Evolutionary conservation across 2,113 vertebrate species (phyloP).

Genomic region (Notechis scutatus): DNA sequence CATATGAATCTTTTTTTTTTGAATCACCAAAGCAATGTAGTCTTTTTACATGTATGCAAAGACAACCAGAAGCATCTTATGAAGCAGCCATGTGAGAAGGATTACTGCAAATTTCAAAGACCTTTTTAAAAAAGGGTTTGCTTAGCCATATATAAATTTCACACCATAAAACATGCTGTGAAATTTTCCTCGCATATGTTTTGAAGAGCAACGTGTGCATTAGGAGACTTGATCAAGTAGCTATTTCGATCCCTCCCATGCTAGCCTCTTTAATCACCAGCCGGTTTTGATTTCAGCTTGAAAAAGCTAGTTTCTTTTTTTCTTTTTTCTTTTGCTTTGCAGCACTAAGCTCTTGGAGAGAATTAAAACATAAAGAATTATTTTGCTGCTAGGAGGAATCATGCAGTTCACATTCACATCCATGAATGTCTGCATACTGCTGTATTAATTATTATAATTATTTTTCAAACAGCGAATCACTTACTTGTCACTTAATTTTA

Average conservation of each 20-base stretch:
- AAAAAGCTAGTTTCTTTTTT: background rate
- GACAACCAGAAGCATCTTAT: background rate
- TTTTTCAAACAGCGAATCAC: background rate
- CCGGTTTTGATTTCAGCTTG: background rate
- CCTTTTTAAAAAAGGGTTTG: background rate
- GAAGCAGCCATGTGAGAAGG: background rate
- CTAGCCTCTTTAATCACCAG: background rate
- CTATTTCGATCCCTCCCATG: background rate
- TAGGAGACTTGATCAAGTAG: background rate
- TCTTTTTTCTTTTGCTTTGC: background rate
- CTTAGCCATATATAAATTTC: background rate
- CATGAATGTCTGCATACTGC: background rate
- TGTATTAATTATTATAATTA: background rate
- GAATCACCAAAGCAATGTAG: background rate
- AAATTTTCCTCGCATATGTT: background rate
- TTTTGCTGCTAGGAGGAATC: background rate
- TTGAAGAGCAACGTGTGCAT: background rate
- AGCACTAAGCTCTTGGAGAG: background rate
- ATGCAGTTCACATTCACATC: background rate
- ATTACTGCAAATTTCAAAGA: background rate
- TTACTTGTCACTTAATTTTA: background rate
- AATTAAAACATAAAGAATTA: background rate
- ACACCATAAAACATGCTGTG: background rate
- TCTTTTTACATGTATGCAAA: background rate
- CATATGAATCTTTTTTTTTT: background rate